Conservation (phyloP, 2,113 vertebrate genomes). For the Pseudopodoces humilis region DNA sequence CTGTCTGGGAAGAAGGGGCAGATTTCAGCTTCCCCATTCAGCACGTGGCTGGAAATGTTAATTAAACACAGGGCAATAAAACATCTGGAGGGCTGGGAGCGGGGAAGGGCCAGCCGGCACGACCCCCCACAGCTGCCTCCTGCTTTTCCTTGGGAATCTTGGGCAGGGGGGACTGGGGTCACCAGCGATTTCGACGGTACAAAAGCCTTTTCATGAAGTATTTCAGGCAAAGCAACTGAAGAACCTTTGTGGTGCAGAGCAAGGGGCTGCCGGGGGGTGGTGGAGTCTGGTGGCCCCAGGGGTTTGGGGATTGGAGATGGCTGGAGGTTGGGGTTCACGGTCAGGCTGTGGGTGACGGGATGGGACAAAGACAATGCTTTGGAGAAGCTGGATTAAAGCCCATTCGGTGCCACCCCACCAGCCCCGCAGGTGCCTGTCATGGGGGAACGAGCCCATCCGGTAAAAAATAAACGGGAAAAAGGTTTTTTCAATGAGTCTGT, state of each 20-base stretch:
- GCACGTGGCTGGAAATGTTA: background rate
- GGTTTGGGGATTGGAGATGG: background rate
- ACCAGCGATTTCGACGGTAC: background rate
- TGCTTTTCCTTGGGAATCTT: background rate
- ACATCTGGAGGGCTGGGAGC: constrained; percentile 7
- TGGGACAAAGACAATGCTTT: background rate
- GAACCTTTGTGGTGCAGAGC: constrained; percentile 11
- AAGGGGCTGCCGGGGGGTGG: background rate
- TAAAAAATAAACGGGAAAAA: fast-evolving
- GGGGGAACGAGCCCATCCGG: background rate
- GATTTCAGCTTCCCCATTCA: background rate
- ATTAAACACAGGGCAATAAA: constrained; percentile 30
- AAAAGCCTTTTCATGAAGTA: constrained; percentile 49
- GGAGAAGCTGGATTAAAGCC: background rate
- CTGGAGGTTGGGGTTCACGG: background rate
- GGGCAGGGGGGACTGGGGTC: constrained; percentile 11
- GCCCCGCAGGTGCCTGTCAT: fast-evolving
- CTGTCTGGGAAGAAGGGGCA: background rate
- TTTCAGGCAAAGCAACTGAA: constrained; percentile 21
- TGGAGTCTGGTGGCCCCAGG: background rate
- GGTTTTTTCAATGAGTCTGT: background rate
- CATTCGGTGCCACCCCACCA: fast-evolving
- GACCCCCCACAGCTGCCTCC: background rate
- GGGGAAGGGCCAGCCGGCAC: background rate
- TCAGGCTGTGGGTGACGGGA: background rate